Evolutionary conservation across 2,113 vertebrate genomes (phyloP).

Genomic region (Okapia johnstoni): DNA sequence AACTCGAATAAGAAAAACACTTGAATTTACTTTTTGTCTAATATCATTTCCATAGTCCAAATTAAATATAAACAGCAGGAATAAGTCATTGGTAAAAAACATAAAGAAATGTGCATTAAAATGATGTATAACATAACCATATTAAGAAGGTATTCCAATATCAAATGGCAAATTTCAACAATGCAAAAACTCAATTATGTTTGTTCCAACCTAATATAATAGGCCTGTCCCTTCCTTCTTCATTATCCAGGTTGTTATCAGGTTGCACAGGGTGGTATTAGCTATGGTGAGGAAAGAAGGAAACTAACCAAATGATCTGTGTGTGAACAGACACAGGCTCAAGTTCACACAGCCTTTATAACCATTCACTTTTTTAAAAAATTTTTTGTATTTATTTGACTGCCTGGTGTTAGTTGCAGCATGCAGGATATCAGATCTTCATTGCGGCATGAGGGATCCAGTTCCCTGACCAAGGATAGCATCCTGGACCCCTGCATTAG

Average conservation of each 20-base stretch:
- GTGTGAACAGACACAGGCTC: background rate
- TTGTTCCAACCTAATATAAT: background rate
- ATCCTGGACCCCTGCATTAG: background rate
- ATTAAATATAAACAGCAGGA: background rate
- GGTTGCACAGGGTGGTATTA: background rate
- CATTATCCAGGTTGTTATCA: background rate
- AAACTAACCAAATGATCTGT: conserved; percentile 1
- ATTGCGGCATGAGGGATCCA: background rate
- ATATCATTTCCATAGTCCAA: background rate
- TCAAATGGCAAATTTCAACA: background rate
- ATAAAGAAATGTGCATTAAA: background rate
- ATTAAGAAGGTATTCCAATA: background rate
- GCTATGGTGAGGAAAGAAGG: background rate
- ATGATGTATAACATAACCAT: background rate
- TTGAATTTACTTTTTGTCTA: background rate
- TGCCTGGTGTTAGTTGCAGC: background rate
- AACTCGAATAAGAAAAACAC: background rate
- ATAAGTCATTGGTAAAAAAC: background rate
- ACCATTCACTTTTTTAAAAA: background rate
- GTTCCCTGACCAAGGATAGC: background rate
- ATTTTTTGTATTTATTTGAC: background rate
- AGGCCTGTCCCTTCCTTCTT: background rate
- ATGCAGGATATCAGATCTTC: background rate
- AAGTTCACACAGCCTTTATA: background rate
- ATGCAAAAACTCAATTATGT: background rate